These are phyloP conservation scores for Eupithecia vulgata DNA, from an alignment of 2,888 invertebrate species.

Conservation along the genomic window DNA sequence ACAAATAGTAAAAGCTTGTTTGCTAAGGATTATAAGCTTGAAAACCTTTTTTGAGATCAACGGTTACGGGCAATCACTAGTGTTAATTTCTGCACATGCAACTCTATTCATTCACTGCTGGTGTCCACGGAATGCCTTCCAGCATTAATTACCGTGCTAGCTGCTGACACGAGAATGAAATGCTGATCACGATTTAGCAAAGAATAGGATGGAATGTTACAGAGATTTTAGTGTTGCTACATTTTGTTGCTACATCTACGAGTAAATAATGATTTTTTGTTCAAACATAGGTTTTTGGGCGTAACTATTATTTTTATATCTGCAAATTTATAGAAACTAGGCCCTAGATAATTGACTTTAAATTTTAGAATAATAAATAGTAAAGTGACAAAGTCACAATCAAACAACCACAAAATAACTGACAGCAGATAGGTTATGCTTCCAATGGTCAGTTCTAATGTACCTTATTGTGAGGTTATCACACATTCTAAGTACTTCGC, in stretches of 20 bases:
- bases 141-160: constrained; percentile 33
- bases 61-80: not conserved
- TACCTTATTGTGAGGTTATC: no score
- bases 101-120: constrained; percentile 1
- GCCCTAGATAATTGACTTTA: no score
- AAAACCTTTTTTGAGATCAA: not conserved
- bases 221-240: not conserved
- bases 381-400: no score
- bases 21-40: not conserved
- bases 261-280: not conserved
- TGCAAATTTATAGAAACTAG: not conserved
- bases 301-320: not conserved
- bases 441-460: no score
- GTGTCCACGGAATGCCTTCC: constrained; percentile 24
- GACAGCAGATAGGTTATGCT: no score
- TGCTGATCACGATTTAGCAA: constrained; percentile 23
- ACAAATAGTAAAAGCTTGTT: not conserved
- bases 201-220: constrained; percentile 4
- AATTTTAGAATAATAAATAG: no score
- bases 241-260: not conserved
- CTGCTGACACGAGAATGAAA: constrained; percentile 19
- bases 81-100: not conserved
- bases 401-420: no score
- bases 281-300: not conserved
- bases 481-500: no score